Evolutionary conservation across 1,140 invertebrate species (phyloP), one percentile per base, ranked within the genome.

Genomic region (Brachionus manjavacas): DNA sequence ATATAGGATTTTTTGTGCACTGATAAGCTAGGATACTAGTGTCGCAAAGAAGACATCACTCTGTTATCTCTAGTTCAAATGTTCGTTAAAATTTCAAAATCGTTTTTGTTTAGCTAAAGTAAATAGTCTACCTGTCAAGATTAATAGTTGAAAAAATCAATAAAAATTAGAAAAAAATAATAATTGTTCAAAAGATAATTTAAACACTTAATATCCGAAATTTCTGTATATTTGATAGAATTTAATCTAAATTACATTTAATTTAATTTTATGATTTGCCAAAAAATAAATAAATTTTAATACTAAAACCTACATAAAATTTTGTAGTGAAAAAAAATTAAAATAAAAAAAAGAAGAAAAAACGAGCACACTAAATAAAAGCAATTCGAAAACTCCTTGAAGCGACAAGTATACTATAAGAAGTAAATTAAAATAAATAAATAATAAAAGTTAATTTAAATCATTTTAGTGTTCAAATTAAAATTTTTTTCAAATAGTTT

Each of bases 371-470:
- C 25, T n/a, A 68, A 39, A 68, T 31, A 68, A 68, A 12, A 68
- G 66, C 66, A 68, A 68, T 68, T 68, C 66, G 66, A 72, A 35
- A 35, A 72, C 68, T 72, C 68, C 68, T 72, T 72, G 68, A 72
- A 72, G 68, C 68, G 68, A 72, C 68, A 72, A 72, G 68, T 72
- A 72, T 72, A 72, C 68, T 12, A 72, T 72, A 72, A 72, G 68
- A 72, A 72, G 68, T 72, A 72, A 72, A 72, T 72, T 72, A 72
- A 72, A 72, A 72, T 72, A 72, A 72, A 72, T 72, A 72, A 72
- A 72, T 72, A 72, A 72, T 35, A 72, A 72, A 72, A 72, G 46
- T 72, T 72, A 72, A 72, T 72, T 72, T 72, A 72, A 72, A 72
- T 72, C 68, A 72, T 41, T 72, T 72, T 72, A 39, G 31, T 68